Percentiles rank a stretch among this genome's conserved stretches.
phyloP scores from a whole-genome alignment of 2,113 vertebrate species.

The Lontra canadensis region DNA sequence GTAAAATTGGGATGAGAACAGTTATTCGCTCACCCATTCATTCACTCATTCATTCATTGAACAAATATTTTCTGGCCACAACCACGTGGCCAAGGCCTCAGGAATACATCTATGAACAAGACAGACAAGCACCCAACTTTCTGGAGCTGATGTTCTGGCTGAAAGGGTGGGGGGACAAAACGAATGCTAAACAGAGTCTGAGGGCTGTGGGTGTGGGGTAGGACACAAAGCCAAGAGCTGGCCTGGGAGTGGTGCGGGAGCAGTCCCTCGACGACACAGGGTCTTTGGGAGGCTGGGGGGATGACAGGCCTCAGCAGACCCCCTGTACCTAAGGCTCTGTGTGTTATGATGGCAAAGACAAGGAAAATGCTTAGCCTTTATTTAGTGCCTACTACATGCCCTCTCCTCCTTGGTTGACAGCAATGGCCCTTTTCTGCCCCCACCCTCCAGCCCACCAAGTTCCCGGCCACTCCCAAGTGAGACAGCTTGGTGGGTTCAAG shows the following conservation, averaged over 20 bases:
- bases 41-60: not conserved
- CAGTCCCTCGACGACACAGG: not conserved
- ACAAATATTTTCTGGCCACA: not conserved
- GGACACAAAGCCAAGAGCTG: not conserved
- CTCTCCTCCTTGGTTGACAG: not conserved
- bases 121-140: not conserved
- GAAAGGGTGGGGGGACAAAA: not conserved
- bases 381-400: not conserved
- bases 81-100: not conserved
- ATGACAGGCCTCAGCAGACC: not conserved
- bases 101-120: not conserved
- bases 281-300: not conserved
- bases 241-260: rapidly evolving
- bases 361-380: not conserved
- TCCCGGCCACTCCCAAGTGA: not conserved
- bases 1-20: not conserved
- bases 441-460: too few relatives aligned
- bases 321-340: not conserved
- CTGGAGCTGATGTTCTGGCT: not conserved
- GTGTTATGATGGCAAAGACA: not conserved
- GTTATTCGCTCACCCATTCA: not conserved
- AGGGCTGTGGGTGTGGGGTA: not conserved
- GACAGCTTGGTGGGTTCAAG: not conserved
- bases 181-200: not conserved
- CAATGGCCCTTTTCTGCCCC: not conserved